phyloP scores from a whole-genome alignment of 2,888 invertebrate genomes.

The Aethes cnicana region DNA sequence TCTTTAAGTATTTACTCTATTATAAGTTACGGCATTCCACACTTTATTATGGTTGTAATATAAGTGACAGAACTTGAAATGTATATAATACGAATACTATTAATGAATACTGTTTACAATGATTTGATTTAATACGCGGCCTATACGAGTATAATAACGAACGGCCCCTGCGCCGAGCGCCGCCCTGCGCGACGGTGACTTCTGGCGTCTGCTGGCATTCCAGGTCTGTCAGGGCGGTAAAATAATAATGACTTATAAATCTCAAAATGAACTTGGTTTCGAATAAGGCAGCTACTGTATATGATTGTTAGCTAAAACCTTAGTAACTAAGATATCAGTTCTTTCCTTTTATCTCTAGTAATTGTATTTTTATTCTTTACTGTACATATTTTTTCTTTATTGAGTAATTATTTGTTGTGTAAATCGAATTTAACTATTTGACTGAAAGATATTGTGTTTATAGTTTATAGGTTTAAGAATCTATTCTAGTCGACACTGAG shows the following conservation, averaged over 20 bases:
- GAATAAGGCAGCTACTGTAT: slow-evolving; percentile 71
- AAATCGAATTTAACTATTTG: slow-evolving; percentile 57
- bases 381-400: slow-evolving; percentile 10
- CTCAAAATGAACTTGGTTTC: slow-evolving; percentile 49
- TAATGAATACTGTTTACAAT: slow-evolving; percentile 43
- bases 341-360: slow-evolving; percentile 3
- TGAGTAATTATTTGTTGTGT: slow-evolving; percentile 45
- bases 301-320: slow-evolving; percentile 40
- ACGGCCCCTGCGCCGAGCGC: slow-evolving; percentile 40
- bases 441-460: slow-evolving; percentile 54
- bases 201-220: no score
- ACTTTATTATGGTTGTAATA: slow-evolving; percentile 69
- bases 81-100: slow-evolving; percentile 66
- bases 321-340: slow-evolving; percentile 23
- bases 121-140: slow-evolving; percentile 65
- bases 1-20: slow-evolving; percentile 59
- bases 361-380: neutral
- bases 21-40: slow-evolving; percentile 70
- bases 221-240: no score
- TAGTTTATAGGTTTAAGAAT: slow-evolving; percentile 49
- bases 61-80: slow-evolving; percentile 61
- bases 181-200: neutral
- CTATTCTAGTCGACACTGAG: slow-evolving; percentile 45
- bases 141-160: slow-evolving; percentile 62
- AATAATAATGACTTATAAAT: slow-evolving; percentile 6